A percentile compares a stretch with the other conserved stretches of the same genome.
Conservation (phyloP, 2,888 invertebrate genomes). For the Clostera curtula region DNA sequence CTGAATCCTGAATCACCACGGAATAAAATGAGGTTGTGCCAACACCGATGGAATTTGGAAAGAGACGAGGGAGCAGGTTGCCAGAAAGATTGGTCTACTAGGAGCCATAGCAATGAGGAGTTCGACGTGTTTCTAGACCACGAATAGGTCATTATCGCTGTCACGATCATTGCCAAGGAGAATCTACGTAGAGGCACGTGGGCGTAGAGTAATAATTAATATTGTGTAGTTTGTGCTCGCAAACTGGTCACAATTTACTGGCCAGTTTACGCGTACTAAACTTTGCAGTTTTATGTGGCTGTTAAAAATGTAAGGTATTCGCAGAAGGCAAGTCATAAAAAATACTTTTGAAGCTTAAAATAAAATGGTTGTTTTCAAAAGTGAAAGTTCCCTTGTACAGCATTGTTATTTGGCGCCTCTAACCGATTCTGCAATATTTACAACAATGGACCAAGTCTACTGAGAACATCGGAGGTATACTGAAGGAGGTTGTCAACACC, state of each 20-base stretch:
- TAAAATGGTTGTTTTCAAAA: too few species aligned
- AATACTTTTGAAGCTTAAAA: too few species aligned
- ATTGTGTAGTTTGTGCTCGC: slow-evolving; percentile 16
- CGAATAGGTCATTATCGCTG: slow-evolving; percentile 54
- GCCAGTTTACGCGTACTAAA: slow-evolving; percentile 1
- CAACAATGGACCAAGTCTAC: too few species aligned
- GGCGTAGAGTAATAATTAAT: slow-evolving; percentile 27
- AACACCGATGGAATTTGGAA: too few species aligned
- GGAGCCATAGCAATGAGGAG: slow-evolving; percentile 26
- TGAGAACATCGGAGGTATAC: too few species aligned
- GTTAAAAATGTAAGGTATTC: slow-evolving; percentile 1
- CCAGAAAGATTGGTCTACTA: slow-evolving; percentile 3
- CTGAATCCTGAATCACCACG: too few species aligned
- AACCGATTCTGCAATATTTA: too few species aligned
- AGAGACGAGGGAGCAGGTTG: too few species aligned
- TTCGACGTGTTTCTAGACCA: slow-evolving; percentile 41
- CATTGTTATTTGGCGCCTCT: too few species aligned
- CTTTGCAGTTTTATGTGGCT: slow-evolving; percentile 2
- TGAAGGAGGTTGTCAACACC: too few species aligned
- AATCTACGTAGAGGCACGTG: slow-evolving; percentile 31
- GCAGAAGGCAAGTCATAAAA: neutral
- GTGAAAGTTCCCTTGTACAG: too few species aligned
- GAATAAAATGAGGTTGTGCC: too few species aligned
- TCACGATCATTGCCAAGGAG: slow-evolving; percentile 59
- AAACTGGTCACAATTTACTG: neutral